A percentile compares a stretch with the other conserved stretches of the same genome.
Evolutionary conservation across 2,797 vertebrate species (phyloP).

Genomic region (Chaunax sp.): DNA sequence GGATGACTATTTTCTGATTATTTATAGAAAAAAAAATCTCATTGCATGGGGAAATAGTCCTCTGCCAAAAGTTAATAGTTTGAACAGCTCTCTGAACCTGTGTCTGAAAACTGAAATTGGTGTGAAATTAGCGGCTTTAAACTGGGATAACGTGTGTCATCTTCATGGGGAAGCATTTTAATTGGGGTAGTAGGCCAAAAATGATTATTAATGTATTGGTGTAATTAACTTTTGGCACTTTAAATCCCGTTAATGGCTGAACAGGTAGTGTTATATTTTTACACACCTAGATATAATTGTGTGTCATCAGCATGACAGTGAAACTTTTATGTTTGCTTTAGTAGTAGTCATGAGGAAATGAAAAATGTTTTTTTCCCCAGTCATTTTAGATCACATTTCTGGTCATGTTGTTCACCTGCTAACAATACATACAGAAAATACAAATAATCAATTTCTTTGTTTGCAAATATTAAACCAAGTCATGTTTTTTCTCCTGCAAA

Average conservation of each 20-base stretch:
- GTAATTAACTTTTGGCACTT: constrained; percentile 36
- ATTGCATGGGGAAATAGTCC: constrained; percentile 3
- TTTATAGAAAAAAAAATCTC: constrained; percentile 15
- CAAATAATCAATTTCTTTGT: no score
- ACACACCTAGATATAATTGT: neutral
- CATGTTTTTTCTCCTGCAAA: no score
- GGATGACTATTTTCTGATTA: constrained; percentile 6
- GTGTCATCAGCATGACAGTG: constrained; percentile 19
- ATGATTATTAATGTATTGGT: constrained; percentile 29
- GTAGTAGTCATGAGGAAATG: no score
- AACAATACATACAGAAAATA: no score
- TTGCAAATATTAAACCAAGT: no score
- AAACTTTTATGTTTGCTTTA: neutral
- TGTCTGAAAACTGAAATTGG: constrained; percentile 40
- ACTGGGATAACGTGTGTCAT: constrained; percentile 29
- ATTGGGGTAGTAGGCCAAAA: constrained; percentile 12
- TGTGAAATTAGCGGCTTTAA: constrained; percentile 46
- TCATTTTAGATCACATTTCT: no score
- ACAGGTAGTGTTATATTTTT: neutral
- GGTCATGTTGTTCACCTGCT: no score
- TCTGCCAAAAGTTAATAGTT: constrained; percentile 31
- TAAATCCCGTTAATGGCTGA: constrained; percentile 10
- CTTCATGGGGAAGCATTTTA: constrained; percentile 27
- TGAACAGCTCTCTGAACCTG: constrained; percentile 44
- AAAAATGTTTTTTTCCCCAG: no score